These are phyloP conservation scores for Euproctis similis DNA, from an alignment of 2,888 invertebrate species.

Conservation along the genomic window DNA sequence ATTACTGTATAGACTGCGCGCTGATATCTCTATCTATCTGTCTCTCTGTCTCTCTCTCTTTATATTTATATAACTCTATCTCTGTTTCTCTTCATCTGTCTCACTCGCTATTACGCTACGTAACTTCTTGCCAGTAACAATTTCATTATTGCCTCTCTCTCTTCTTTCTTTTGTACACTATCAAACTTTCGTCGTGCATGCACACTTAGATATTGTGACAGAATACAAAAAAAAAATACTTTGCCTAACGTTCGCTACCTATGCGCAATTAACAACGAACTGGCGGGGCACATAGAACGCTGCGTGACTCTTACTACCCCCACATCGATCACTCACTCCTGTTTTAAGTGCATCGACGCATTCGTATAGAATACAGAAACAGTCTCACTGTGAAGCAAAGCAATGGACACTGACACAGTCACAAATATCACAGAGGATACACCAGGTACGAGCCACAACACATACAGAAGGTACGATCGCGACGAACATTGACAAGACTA, in stretches of 20 bases:
- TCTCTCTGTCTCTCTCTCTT: slow-evolving; percentile 66
- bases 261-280: slow-evolving; percentile 52
- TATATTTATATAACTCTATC: slow-evolving; percentile 33
- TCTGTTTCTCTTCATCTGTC: slow-evolving; percentile 49
- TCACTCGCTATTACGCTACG: slow-evolving; percentile 69
- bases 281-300: slow-evolving; percentile 59
- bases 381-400: slow-evolving; percentile 49
- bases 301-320: slow-evolving; percentile 48
- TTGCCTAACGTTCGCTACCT: slow-evolving; percentile 67
- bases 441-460: slow-evolving; percentile 59
- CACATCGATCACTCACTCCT: slow-evolving; percentile 42
- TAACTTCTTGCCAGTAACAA: slow-evolving; percentile 69
- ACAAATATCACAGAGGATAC: slow-evolving; percentile 68
- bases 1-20: slow-evolving; percentile 58
- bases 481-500: slow-evolving; percentile 50
- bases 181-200: slow-evolving; percentile 73
- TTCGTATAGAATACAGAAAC: slow-evolving; percentile 48
- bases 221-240: slow-evolving; percentile 62
- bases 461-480: slow-evolving; percentile 48
- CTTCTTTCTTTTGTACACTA: slow-evolving; percentile 71
- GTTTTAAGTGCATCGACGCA: slow-evolving; percentile 46
- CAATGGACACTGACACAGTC: slow-evolving; percentile 61
- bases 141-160: slow-evolving; percentile 66
- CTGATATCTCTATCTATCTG: slow-evolving; percentile 59
- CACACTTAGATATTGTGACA: slow-evolving; percentile 76